Conservation (phyloP, 1,140 invertebrate species). For the Octopus bimaculoides region DNA sequence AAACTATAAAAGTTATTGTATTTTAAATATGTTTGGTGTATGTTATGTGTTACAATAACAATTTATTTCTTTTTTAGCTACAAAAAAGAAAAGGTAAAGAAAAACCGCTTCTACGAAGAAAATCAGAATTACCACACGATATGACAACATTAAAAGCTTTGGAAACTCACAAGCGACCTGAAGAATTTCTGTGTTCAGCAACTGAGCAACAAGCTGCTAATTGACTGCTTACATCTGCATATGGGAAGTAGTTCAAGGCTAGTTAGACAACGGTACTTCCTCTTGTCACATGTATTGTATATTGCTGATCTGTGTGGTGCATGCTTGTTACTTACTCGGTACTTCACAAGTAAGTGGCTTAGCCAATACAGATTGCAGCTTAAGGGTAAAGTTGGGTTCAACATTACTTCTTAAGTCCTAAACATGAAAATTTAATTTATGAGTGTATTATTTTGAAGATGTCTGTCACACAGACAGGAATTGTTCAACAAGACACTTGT, state of each 20-base stretch:
- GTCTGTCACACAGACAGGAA: too few species aligned
- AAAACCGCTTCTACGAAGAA: slow-evolving; percentile 85
- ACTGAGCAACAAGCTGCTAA: slow-evolving; percentile 28
- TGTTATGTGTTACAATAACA: too few species aligned
- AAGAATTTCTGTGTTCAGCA: slow-evolving; percentile 57
- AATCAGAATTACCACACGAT: slow-evolving; percentile 92
- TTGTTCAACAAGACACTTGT: too few species aligned
- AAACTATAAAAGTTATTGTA: too few species aligned
- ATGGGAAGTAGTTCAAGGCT: slow-evolving; percentile 5
- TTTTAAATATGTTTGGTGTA: too few species aligned
- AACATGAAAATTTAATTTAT: too few species aligned
- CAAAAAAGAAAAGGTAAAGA: slow-evolving; percentile 64
- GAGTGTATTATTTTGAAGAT: too few species aligned
- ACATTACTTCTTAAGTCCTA: too few species aligned
- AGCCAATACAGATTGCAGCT: too few species aligned
- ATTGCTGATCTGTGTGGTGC: not conserved
- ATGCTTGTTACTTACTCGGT: not conserved
- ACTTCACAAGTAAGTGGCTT: too few species aligned
- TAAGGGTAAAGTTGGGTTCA: too few species aligned
- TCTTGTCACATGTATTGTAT: slow-evolving; percentile 11
- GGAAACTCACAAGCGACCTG: slow-evolving; percentile 86
- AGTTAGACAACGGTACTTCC: not conserved
- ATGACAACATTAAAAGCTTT: slow-evolving; percentile 83
- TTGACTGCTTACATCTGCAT: slow-evolving; percentile 3
- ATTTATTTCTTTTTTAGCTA: slow-evolving; percentile 17